Base-by-base conservation (phyloP, 2,113 vertebrate genomes). In the Hippocampus barbouri region DNA sequence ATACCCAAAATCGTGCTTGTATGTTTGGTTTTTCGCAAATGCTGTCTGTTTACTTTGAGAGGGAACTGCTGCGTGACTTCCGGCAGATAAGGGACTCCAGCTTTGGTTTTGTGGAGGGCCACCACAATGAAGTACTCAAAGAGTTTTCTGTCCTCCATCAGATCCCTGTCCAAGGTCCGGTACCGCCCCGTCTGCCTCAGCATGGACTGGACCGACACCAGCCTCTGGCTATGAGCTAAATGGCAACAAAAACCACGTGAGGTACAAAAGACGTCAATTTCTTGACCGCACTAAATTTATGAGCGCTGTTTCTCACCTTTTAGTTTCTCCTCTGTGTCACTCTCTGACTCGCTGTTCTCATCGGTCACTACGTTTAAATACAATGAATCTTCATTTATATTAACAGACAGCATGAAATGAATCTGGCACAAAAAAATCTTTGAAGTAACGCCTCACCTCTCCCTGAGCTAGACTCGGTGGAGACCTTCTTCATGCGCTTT, bases 31-130 rank as follows among this genome's bases (percentile, higher is more conserved):
- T 57, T 60, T 8, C 1, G 57, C 25, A 4, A 60, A 30, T 30
- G 15, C 38, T 51, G 27, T 4, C 27, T 23, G 23, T 23, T 0
- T 86, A 97, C 96, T 95, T 98, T 98, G 63, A 96, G 76, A 0
- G 97, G 97, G 79, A 98, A 98, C 91, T 98, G 97, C 89, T 98
- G 96, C 8, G 97, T 97, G 87, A 98, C 95, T 56, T 98, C 95
- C 0, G 97, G 96, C 79, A 97, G 75, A 2, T 97, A 98, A 0
- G 95, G 91, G 15, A 93, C 90, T 49, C 96, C 95, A 0, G 95
- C 94, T 84, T 96, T 96, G 81, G 94, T 96, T 89, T 94, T 95
- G 83, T 98, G 96, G 70, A 98, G 88, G 0, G 96, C 96, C 74
- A 98, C 97, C 7, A 98, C 97, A 0, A 98, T 93, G 0, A 98